Percentiles rank a stretch among this genome's conserved stretches.
These are phyloP conservation scores for Semotilus atromaculatus DNA, from an alignment of 2,797 vertebrate genomes.

Conservation along the genomic window DNA sequence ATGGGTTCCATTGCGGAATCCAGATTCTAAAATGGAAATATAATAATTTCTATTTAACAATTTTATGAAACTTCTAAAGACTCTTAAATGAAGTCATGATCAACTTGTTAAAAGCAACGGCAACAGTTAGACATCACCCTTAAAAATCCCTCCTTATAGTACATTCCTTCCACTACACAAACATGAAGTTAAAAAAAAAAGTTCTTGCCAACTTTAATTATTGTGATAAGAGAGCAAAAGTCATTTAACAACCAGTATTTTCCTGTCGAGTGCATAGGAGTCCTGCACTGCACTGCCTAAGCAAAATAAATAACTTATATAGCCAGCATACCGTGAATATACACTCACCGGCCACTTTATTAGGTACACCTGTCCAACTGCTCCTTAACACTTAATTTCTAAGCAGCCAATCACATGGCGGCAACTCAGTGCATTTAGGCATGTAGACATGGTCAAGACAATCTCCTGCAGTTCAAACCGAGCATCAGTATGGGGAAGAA, in stretches of 20 bases:
- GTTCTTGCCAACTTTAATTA: conserved; percentile 18
- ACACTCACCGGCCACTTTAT: too few species aligned
- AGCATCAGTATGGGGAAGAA: too few species aligned
- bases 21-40: conserved; percentile 41
- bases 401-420: too few species aligned
- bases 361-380: too few species aligned
- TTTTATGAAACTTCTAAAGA: conserved; percentile 31
- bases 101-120: not conserved
- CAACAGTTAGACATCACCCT: conserved; percentile 2
- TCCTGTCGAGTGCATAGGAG: conserved; percentile 23
- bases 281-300: conserved; percentile 1
- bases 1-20: conserved; percentile 50
- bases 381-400: too few species aligned
- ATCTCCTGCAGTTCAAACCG: too few species aligned
- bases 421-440: too few species aligned
- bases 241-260: conserved; percentile 13
- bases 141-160: not conserved
- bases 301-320: not conserved
- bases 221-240: conserved; percentile 28
- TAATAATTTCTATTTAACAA: conserved; percentile 42
- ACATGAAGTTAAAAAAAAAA: not conserved
- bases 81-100: conserved; percentile 30
- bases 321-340: too few species aligned
- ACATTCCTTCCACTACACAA: not conserved
- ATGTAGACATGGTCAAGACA: too few species aligned